Percentiles rank a stretch among this genome's conserved stretches.
Evolutionary conservation across 2,888 invertebrate genomes (phyloP).

Genomic region (Protophormia terraenovae): DNA sequence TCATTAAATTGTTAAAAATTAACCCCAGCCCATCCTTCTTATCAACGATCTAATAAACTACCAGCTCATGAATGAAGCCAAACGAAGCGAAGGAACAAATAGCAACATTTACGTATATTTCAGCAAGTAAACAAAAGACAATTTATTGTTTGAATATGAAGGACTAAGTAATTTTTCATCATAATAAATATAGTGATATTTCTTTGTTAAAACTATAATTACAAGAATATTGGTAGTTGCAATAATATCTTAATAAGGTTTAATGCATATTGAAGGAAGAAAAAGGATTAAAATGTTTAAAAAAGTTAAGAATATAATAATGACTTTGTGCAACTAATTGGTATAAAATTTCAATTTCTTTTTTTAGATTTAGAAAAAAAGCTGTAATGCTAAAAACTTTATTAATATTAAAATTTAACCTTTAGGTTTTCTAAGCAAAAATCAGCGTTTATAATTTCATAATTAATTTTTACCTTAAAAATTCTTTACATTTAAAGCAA

Average conservation of each 20-base stretch:
- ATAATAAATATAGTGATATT: neutral
- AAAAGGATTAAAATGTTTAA: neutral
- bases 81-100: neutral
- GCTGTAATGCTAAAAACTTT: too few species aligned
- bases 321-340: too few species aligned
- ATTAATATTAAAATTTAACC: too few species aligned
- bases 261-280: neutral
- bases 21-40: neutral
- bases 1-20: conserved; percentile 19
- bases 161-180: neutral
- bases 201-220: neutral
- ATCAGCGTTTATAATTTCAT: too few species aligned
- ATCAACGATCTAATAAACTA: too few species aligned
- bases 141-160: neutral
- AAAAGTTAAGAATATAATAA: too few species aligned
- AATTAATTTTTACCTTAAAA: too few species aligned
- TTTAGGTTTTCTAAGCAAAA: too few species aligned
- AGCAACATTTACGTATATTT: neutral
- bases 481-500: too few species aligned
- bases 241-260: neutral
- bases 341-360: too few species aligned
- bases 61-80: too few species aligned
- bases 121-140: neutral
- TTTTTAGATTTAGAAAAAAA: too few species aligned
- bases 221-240: neutral